Base-by-base conservation (phyloP, 2,113 vertebrate species). In the Tetraodon nigroviridis region DNA sequence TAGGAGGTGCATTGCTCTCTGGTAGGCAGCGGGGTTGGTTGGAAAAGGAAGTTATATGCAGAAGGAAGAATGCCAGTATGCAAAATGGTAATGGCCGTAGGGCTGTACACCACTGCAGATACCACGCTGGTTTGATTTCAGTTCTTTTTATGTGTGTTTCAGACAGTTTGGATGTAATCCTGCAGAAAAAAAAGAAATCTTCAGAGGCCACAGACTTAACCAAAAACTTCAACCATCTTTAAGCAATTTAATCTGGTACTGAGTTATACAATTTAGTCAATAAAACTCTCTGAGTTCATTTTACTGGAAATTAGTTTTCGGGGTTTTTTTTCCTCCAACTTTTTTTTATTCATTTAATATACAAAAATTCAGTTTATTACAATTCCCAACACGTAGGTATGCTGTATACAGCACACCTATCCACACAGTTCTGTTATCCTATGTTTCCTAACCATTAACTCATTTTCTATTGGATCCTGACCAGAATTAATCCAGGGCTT, bases 91-190 rank as follows among this genome's bases (percentile, higher is more conserved):
- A 69, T 51, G 56, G 53, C 32, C 62, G 67, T 15, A 72, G 64
- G 64, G 64, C 61, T 76, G 69, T 57, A 24, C 11, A 19, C 42
- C 27, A 54, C 56, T 66, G 42, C 18, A 51, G 58, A 55, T 59
- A 46, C 42, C 64, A 54, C 10, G 20, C 29, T 52, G 19, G 18
- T 3, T 17, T 32, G 24, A 27, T 37, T 54, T 32, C 19, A 45
- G 7, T 11, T 45, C 56, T 5, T 6, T 12, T 21, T 18, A 55
- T 52, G 18, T 44, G 37, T 16, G 8, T 48, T 48, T 17, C 19
- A 13, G 1, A 73, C 41, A 40, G 6, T 12, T 13, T 55, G 53
- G 50, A 17, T 42, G 10, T 29, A 40, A 47, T 42, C 22, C 14
- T 46, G 24, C 46, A 32, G 1, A 46, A 46, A 14, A 24, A 24